These are phyloP conservation scores for Polypterus senegalus DNA, from an alignment of 2,113 vertebrate genomes.

Conservation along the genomic window DNA sequence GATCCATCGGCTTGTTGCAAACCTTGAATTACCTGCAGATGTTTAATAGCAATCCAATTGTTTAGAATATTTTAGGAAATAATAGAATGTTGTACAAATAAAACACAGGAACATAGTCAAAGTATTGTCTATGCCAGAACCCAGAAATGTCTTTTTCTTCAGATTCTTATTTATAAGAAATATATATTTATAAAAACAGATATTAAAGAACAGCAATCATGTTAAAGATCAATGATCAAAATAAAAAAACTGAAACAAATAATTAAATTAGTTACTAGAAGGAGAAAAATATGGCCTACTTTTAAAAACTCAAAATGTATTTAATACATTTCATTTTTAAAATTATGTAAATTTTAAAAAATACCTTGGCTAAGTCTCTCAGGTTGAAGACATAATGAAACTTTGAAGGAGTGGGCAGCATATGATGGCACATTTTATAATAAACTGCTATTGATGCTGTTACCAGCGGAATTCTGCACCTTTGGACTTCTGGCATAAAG, in stretches of 20 bases:
- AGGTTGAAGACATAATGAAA: conserved; percentile 43
- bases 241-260: neutral
- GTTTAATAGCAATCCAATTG: neutral
- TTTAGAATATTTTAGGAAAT: neutral
- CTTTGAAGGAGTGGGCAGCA: conserved; percentile 37
- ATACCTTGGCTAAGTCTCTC: conserved; percentile 38
- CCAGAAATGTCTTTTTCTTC: no score
- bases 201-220: no score
- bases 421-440: conserved; percentile 19
- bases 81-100: no score
- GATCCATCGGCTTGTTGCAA: conserved; percentile 36
- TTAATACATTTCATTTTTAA: neutral
- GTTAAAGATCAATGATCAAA: neutral
- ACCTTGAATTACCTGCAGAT: conserved; percentile 37
- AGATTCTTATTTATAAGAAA: no score
- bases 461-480: conserved; percentile 16
- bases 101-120: no score
- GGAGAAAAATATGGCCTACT: neutral
- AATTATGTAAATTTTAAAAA: neutral
- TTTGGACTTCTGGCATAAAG: conserved; percentile 33
- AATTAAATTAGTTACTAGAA: neutral
- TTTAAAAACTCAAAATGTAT: neutral
- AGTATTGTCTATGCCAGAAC: no score
- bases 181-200: no score
- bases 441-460: conserved; percentile 31